phyloP scores from a whole-genome alignment of 2,888 invertebrate genomes.

The Mimachlamys varia region DNA sequence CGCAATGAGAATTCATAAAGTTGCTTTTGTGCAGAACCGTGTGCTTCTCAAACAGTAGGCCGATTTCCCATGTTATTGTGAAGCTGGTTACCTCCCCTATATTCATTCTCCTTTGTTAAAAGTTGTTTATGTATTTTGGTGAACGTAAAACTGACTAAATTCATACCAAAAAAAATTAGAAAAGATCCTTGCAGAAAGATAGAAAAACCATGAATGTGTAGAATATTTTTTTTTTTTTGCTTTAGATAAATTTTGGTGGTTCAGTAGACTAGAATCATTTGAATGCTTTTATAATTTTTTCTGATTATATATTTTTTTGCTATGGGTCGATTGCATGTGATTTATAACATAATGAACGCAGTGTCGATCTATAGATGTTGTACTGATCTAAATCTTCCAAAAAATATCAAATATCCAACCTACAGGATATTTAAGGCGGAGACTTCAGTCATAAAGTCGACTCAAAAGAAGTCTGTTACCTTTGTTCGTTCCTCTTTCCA shows the following conservation, averaged over 20 bases:
- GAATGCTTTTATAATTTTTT: background rate
- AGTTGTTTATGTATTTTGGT: background rate
- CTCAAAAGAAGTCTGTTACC: no score
- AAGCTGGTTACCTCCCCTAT: conserved; percentile 12
- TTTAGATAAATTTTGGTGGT: background rate
- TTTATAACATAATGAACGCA: background rate
- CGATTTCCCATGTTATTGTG: background rate
- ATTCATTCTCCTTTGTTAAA: background rate
- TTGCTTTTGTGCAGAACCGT: conserved; percentile 24
- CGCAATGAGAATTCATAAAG: conserved; percentile 1
- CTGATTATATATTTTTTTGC: background rate
- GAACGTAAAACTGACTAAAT: background rate
- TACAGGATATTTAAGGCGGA: no score
- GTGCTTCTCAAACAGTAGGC: background rate
- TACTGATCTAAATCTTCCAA: background rate
- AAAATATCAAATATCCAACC: no score
- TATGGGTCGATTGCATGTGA: background rate
- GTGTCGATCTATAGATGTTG: background rate
- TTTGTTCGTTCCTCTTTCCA: no score
- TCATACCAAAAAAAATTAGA: background rate
- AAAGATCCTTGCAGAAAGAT: background rate
- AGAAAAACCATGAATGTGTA: background rate
- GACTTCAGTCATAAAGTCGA: no score
- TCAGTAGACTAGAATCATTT: background rate
- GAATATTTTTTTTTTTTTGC: background rate